Base-by-base conservation (phyloP, 2,113 vertebrate species). In the Takifugu bimaculatus region DNA sequence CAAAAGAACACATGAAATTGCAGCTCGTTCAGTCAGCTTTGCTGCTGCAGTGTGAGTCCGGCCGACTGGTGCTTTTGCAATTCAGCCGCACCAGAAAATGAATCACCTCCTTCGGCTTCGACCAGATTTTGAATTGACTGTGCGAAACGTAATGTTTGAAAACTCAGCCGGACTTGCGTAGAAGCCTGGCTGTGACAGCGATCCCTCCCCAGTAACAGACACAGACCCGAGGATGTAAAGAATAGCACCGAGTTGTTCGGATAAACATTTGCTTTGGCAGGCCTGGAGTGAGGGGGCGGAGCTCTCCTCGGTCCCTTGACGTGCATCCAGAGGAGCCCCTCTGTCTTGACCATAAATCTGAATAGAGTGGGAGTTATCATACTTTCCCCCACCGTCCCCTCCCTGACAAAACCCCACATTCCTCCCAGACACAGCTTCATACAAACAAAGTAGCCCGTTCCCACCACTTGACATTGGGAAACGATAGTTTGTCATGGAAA, bases 231-330 rank as follows among this genome's bases (percentile, higher is more conserved):
- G 74, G 70, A 84, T 62, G 70, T 79, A 81, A 70, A 84, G 81
- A 75, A 80, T 53, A 75, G 81, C 25, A 5, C 74, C 74, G 72
- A 78, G 59, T 67, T 68, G 73, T 74, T 79, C n/a, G 4, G 65
- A 80, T 76, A 78, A 88, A 86, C 84, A 84, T 89, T 89, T 87
- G 78, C 84, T 87, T 88, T 89, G 84, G 87, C 84, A 78, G 72
- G 63, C 68, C 4, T n/a, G 26, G 75, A 80, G 68, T 11, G 45
- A 63, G 80, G 70, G 79, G 82, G 79, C 54, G 75, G 78, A 4
- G 66, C 54, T 77, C 65, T 60, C n/a, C 75, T 58, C 25, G 70
- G 82, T 77, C 84, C 81, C 81, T 50, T 81, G 80, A 86, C 79
- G 74, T 64, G 60, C 76, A 80, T 79, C 75, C 77, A 81, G 79